Conservation (phyloP, 1,140 invertebrate genomes). For the Drosophila nikananu region DNA sequence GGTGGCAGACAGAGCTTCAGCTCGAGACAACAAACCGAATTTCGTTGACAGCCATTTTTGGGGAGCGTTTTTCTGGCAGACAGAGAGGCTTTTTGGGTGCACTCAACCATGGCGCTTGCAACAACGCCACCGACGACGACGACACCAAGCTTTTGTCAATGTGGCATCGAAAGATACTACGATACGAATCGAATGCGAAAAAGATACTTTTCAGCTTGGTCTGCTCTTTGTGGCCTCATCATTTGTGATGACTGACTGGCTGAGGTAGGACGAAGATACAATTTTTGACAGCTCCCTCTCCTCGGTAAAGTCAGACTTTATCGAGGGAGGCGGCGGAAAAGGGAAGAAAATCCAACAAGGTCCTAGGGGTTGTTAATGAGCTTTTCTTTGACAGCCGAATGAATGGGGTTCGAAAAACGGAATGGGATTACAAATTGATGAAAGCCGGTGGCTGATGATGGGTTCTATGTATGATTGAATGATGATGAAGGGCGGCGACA, state of each 20-base stretch:
- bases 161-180: conserved; percentile 45
- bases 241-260: conserved; percentile 11
- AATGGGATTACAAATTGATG: conserved; percentile 59
- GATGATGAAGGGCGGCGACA: conserved; percentile 15
- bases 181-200: conserved; percentile 41
- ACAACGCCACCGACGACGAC: conserved; percentile 18
- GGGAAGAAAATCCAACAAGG: not conserved
- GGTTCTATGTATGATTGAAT: conserved; percentile 22
- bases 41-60: conserved; percentile 58
- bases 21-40: conserved; percentile 20
- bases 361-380: conserved; percentile 68
- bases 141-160: conserved; percentile 36
- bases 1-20: conserved; percentile 18
- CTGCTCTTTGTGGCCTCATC: conserved; percentile 53
- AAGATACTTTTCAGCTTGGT: conserved; percentile 70
- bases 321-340: not conserved
- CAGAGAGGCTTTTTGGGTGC: conserved; percentile 22
- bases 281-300: conserved; percentile 62
- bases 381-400: conserved; percentile 54
- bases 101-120: conserved; percentile 55
- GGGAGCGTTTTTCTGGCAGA: conserved; percentile 7
- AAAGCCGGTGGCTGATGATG: conserved; percentile 5
- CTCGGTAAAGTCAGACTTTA: conserved; percentile 14
- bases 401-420: conserved; percentile 41
- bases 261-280: conserved; percentile 10